These are phyloP conservation scores for Glaucomys volans DNA, from an alignment of 2,113 vertebrate genomes.

Conservation along the genomic window DNA sequence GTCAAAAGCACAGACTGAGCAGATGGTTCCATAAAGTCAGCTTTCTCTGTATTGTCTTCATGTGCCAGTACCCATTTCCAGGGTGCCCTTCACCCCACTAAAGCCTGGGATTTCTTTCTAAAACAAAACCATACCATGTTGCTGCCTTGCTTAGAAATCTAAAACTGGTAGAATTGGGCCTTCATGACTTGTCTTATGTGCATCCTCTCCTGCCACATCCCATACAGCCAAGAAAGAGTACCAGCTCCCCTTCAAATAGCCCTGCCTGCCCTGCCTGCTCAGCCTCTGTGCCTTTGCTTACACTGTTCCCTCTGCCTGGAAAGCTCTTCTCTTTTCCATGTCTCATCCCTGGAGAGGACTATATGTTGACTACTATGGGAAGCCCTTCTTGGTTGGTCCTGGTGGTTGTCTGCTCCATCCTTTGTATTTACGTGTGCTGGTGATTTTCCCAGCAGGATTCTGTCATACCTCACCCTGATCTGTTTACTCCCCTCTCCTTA, in stretches of 20 bases:
- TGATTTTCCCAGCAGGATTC: neutral
- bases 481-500: neutral
- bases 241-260: neutral
- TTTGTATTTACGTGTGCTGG: neutral
- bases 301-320: neutral
- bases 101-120: neutral
- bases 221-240: neutral
- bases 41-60: neutral
- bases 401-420: neutral
- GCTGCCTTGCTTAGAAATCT: neutral
- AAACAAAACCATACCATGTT: neutral
- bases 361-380: neutral
- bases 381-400: neutral
- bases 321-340: neutral
- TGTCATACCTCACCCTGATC: neutral
- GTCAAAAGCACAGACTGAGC: neutral
- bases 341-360: neutral
- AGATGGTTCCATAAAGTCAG: neutral
- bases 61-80: neutral
- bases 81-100: neutral
- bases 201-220: neutral
- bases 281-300: slow-evolving; percentile 2
- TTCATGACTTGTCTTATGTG: neutral
- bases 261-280: neutral
- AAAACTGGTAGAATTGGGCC: neutral